Conservation (phyloP, 2,888 invertebrate species). For the Sipha maydis region DNA sequence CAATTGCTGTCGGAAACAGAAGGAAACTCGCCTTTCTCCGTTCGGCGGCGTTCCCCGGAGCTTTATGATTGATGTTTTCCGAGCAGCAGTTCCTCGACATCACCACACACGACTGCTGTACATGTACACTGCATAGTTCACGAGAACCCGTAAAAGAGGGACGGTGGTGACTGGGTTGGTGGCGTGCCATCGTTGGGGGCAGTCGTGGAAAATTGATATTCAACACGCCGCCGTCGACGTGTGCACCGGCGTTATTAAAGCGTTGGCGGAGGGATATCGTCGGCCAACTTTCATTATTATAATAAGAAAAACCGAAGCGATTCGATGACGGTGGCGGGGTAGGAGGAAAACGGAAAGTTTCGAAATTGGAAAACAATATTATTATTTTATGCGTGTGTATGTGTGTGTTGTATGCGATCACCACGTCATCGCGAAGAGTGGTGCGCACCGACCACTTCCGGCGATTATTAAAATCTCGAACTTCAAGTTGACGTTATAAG, state of each 20-base stretch:
- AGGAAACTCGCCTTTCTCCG: conserved; percentile 51
- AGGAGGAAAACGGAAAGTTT: conserved; percentile 35
- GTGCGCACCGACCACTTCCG: neutral
- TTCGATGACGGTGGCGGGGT: neutral
- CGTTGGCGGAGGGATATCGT: conserved; percentile 32
- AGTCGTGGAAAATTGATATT: conserved; percentile 56
- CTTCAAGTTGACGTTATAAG: neutral
- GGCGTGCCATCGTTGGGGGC: conserved; percentile 10
- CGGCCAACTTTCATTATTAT: conserved; percentile 53
- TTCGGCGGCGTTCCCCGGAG: conserved; percentile 50
- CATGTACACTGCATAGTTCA: too few relatives aligned
- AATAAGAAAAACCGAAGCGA: conserved; percentile 40
- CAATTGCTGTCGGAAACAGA: conserved; percentile 61
- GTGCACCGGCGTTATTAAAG: conserved; percentile 46
- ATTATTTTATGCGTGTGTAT: neutral
- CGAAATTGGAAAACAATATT: conserved; percentile 56
- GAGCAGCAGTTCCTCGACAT: conserved; percentile 29
- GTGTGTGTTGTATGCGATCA: neutral
- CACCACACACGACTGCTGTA: conserved; percentile 3
- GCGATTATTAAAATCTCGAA: conserved; percentile 2
- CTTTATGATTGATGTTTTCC: conserved; percentile 62
- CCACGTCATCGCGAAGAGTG: neutral
- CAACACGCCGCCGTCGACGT: conserved; percentile 51
- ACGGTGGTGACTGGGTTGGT: neutral
- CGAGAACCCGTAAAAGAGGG: neutral